These are phyloP conservation scores for Drosophila hydei DNA, from an alignment of 1,140 invertebrate species.

Conservation along the genomic window DNA sequence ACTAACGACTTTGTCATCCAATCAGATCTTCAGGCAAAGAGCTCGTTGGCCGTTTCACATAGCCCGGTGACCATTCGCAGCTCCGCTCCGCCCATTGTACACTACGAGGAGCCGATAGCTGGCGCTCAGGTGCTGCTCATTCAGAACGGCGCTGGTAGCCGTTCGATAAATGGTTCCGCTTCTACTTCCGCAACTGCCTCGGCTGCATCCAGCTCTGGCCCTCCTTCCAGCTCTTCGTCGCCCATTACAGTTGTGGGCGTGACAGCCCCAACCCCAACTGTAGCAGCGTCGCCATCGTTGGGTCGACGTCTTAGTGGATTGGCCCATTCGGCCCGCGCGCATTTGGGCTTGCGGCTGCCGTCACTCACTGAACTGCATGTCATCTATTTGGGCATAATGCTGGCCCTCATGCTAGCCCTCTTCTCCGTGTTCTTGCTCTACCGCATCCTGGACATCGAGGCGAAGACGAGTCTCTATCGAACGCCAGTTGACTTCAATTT, in stretches of 20 bases:
- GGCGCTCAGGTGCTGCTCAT: neutral
- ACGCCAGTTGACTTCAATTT: constrained; percentile 63
- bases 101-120: constrained; percentile 41
- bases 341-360: constrained; percentile 39
- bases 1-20: neutral
- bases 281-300: neutral
- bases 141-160: constrained; percentile 3
- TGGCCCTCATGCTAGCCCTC: constrained; percentile 65
- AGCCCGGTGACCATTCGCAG: constrained; percentile 32
- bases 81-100: constrained; percentile 47
- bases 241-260: constrained; percentile 51
- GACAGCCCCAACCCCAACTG: neutral
- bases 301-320: neutral
- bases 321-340: constrained; percentile 24
- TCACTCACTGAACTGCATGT: constrained; percentile 60
- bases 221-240: constrained; percentile 54
- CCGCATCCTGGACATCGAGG: constrained; percentile 73
- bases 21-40: constrained; percentile 25
- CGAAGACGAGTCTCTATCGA: constrained; percentile 59
- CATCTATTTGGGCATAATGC: constrained; percentile 66
- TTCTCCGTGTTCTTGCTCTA: constrained; percentile 74
- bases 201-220: constrained; percentile 35
- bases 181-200: constrained; percentile 39
- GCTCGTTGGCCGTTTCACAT: too few relatives aligned
- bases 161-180: constrained; percentile 9